Base-by-base conservation (phyloP, 2,888 invertebrate species). In the Tinea pellionella region DNA sequence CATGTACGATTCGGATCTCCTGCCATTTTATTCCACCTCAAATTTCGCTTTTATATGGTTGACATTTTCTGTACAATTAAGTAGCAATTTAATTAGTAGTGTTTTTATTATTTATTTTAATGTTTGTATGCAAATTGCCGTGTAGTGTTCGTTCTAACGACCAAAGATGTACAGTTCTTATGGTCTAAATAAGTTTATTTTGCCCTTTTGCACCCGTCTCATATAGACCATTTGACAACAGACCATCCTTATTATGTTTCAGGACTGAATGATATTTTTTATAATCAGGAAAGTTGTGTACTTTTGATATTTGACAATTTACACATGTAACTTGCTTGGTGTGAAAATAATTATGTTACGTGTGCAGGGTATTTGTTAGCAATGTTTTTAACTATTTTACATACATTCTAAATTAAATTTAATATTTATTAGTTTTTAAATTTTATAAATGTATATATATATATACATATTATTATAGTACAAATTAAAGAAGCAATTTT, bases 311-410 rank as follows among this genome's bases (percentile, higher is more conserved):
- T 24, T 24, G 2, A 24, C 24, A 24, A 37, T 37, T 37, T 37
- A 37, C 47, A 47, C 47, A 47, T 47, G 47, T 47, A 47, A 47
- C 47, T 47, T 16, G 47, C 47, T 16, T 16, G 16, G 47, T 47
- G 47, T 15, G 15, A 15, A 47, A 47, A 47, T 47, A 47, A 15
- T 47, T 47, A 15, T 47, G 47, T 47, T 47, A 47, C 47, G 47
- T 47, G 47, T 47, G 47, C 47, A 47, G 47, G 47, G 47, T 47
- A 47, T 47, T 47, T 16, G 47, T 47, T 47, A 47, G 47, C 47
- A 47, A 47, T n/a, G 13, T 15, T 15, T 47, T 24, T 47, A n/a
- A 47, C n/a, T 47, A 47, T 15, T 15, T 47, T 9, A 47, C 13
- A 47, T 9, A 47, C 13, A 47, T 47, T 47, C 47, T 47, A 47